Conservation (phyloP, 37 sponge, comb jelly and placozoan genomes). For the Oopsacas minuta region DNA sequence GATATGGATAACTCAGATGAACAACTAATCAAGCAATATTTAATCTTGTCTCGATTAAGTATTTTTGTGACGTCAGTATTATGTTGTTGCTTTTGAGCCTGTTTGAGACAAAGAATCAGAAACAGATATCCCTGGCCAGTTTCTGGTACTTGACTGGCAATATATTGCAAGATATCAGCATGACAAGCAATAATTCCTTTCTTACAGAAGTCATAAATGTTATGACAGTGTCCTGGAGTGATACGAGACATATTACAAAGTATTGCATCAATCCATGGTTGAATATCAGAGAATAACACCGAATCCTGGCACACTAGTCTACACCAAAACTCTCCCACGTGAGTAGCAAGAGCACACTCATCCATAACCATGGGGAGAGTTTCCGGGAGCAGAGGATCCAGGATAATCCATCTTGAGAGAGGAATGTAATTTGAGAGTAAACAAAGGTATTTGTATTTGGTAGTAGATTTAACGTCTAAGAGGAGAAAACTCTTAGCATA, state of each 20-base stretch:
- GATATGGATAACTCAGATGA: background rate
- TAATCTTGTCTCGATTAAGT: background rate
- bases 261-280: background rate
- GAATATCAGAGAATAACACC: background rate
- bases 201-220: constrained; percentile 2
- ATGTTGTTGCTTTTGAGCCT: background rate
- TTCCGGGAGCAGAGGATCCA: background rate
- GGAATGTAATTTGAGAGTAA: constrained; percentile 7
- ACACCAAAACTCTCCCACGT: constrained; percentile 10
- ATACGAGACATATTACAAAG: background rate
- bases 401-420: background rate
- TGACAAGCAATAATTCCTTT: background rate
- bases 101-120: background rate
- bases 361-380: background rate
- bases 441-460: background rate
- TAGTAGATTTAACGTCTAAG: background rate
- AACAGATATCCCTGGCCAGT: background rate
- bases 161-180: background rate
- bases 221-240: background rate
- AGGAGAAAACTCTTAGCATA: background rate
- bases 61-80: background rate
- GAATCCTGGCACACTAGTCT: background rate
- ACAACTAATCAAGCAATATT: background rate
- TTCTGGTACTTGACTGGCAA: background rate
- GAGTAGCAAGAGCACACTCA: background rate